Evolutionary conservation across 1,140 invertebrate species (phyloP), one percentile per base, ranked within the genome.

Genomic region (Micrasema longulum): DNA sequence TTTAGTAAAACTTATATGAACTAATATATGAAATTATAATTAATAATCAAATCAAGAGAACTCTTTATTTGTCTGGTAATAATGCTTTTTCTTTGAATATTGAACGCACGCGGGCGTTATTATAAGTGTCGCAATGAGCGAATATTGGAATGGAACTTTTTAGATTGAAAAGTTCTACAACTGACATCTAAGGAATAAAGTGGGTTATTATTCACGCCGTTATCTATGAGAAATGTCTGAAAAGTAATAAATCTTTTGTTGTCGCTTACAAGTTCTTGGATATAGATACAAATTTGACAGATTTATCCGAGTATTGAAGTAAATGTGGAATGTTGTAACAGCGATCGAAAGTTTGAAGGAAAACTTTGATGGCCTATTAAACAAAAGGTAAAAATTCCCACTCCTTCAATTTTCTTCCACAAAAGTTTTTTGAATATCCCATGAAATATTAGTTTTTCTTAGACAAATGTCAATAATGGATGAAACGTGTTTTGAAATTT

Each of bases 231-330:
- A 63, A 63, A 63, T 22, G 36, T 43, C 57, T n/a, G 41, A 12
- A 43, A 63, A 63, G 57, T 63, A 63, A 63, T 63, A 63, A 63
- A 63, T 63, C 57, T 63, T 63, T 23, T 63, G 57, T 63, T 63
- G 57, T 63, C 57, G 57, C 41, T 45, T 23, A 22, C 36, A 63
- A 63, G 36, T 63, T 45, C 57, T 10, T 3, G 57, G 36, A 45
- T 41, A 63, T 45, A 26, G 57, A 63, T 43, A 63, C 57, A 63
- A 63, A 63, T 63, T 63, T 63, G 41, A 63, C 57, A 43, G 57
- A 43, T 63, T 63, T 63, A 63, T 63, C 23, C 53, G 53, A 57
- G 53, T 57, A 57, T 57, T 57, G 53, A 57, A 57, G 36, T 35
- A 35, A 57, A 57, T n/a, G 31, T 20, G 53, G 53, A 3, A 38